Percentiles rank a stretch among this genome's conserved stretches.
phyloP scores from a whole-genome alignment of 37 sponge, comb jelly and placozoan species.

The Aphrocallistes beatrix region DNA sequence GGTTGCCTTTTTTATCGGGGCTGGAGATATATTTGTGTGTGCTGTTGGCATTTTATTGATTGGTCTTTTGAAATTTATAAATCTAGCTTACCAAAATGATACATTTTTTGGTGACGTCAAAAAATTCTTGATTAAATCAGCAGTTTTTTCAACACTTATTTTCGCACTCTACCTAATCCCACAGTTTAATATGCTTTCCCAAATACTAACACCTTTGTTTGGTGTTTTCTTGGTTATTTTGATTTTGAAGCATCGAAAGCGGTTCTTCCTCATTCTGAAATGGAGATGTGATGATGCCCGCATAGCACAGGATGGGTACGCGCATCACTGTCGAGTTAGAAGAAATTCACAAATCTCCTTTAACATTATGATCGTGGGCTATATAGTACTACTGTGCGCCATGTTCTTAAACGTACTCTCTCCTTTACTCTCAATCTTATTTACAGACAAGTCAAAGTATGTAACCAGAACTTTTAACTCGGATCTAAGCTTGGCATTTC shows the following conservation, averaged over 20 bases:
- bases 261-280: background rate
- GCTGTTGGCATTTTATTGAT: background rate
- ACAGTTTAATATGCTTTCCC: background rate
- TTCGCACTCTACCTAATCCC: background rate
- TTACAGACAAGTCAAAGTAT: background rate
- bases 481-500: background rate
- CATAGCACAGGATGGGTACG: background rate
- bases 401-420: background rate
- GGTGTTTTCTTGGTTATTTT: background rate
- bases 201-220: background rate
- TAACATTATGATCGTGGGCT: background rate
- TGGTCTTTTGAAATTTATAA: background rate
- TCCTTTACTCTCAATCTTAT: background rate
- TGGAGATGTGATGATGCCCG: constrained; percentile 11
- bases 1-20: background rate
- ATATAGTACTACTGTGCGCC: background rate
- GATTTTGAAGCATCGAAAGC: background rate
- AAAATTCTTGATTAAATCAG: background rate
- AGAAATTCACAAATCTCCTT: background rate
- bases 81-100: background rate
- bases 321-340: background rate
- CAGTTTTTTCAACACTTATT: background rate
- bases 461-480: background rate
- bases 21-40: background rate
- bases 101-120: background rate